phyloP scores from a whole-genome alignment of 2,797 vertebrate genomes.

The Ataeniobius toweri region DNA sequence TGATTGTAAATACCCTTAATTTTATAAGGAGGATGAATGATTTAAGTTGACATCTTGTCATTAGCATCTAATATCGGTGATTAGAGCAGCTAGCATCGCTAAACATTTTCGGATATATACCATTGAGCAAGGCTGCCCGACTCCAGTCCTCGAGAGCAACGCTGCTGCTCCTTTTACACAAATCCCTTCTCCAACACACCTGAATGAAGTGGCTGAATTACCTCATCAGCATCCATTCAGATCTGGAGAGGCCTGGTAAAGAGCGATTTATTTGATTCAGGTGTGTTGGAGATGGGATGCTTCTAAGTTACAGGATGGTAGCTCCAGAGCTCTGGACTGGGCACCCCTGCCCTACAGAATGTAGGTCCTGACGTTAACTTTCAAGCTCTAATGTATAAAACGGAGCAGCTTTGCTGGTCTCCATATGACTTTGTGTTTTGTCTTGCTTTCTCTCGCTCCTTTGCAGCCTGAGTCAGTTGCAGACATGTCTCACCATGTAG shows the following conservation, averaged over 20 bases:
- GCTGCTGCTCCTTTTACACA: too few species aligned
- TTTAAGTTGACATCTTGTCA: not conserved
- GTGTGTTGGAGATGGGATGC: not conserved
- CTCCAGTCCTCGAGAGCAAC: too few species aligned
- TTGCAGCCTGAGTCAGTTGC: not conserved
- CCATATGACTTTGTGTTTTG: not conserved
- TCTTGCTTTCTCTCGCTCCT: not conserved
- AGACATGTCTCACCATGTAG: too few species aligned
- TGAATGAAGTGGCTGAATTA: too few species aligned
- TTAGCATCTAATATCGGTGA: not conserved
- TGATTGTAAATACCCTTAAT: constrained; percentile 10
- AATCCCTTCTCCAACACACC: too few species aligned
- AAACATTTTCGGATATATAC: too few species aligned
- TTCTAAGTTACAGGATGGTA: too few species aligned
- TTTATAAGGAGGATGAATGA: not conserved
- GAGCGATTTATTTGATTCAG: too few species aligned
- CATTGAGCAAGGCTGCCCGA: too few species aligned
- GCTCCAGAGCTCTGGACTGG: too few species aligned
- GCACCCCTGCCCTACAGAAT: not conserved
- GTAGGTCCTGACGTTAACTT: not conserved
- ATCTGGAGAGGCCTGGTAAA: too few species aligned
- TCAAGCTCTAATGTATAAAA: not conserved
- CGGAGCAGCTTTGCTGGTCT: not conserved
- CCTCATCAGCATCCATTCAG: too few species aligned
- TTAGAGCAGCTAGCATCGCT: not conserved